Conservation (phyloP, 2,888 invertebrate genomes). For the Dascillus cervinus region DNA sequence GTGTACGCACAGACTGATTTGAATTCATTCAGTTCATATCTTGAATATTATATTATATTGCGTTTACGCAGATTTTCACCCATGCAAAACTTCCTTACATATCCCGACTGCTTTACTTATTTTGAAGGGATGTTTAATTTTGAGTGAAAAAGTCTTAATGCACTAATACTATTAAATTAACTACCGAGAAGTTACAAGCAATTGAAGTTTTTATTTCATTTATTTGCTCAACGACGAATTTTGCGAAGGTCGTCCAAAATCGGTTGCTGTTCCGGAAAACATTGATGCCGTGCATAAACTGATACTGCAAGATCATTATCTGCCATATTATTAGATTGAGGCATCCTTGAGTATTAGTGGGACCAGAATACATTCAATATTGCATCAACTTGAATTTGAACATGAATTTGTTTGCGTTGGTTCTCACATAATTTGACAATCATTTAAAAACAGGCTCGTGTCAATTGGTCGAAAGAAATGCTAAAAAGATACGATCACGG, state of each 20-base stretch:
- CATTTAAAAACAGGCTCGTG: slow-evolving; percentile 17
- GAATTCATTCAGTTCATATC: too few relatives aligned
- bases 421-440: too few relatives aligned
- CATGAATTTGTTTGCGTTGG: slow-evolving; percentile 16
- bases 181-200: too few relatives aligned
- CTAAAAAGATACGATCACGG: slow-evolving; percentile 18
- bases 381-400: slow-evolving; percentile 12
- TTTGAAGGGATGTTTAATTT: too few relatives aligned
- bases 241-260: slow-evolving; percentile 18
- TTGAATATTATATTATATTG: too few relatives aligned
- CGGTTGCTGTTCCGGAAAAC: slow-evolving; percentile 21
- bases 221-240: slow-evolving; percentile 17
- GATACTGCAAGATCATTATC: slow-evolving; percentile 23
- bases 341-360: slow-evolving; percentile 18
- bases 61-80: too few relatives aligned
- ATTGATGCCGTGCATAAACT: slow-evolving; percentile 24
- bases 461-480: slow-evolving; percentile 23
- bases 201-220: too few relatives aligned
- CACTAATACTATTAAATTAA: too few relatives aligned
- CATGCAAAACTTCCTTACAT: too few relatives aligned
- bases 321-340: slow-evolving; percentile 21
- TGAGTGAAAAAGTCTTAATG: too few relatives aligned
- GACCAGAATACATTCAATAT: slow-evolving; percentile 15
- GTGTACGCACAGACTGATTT: too few relatives aligned
- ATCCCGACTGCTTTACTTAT: too few relatives aligned